Conservation (phyloP, 1,140 invertebrate genomes). For the Tetramorium alpestre region DNA sequence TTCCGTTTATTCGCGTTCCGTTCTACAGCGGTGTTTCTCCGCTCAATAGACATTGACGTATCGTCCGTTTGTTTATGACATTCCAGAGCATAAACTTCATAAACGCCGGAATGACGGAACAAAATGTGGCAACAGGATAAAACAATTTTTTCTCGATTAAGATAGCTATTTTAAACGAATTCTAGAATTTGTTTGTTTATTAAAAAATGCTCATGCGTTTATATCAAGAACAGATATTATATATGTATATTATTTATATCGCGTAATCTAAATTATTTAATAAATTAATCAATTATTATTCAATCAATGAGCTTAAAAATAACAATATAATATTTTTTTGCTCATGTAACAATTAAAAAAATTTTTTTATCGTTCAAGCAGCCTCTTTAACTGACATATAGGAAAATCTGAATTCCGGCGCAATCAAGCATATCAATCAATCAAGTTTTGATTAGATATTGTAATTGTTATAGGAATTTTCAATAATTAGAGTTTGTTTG, state of each 20-base stretch:
- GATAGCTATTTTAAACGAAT: neutral
- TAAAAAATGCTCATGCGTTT: neutral
- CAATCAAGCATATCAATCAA: neutral
- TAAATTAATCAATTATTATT: neutral
- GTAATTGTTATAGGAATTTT: neutral
- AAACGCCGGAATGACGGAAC: slow-evolving; percentile 32
- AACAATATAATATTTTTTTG: neutral
- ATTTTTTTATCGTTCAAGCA: neutral
- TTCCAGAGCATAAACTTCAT: slow-evolving; percentile 31
- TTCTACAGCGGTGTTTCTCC: slow-evolving; percentile 40
- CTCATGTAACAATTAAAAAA: neutral
- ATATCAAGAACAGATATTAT: neutral
- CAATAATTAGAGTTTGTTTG: neutral
- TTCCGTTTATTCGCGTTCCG: slow-evolving; percentile 10
- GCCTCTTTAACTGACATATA: neutral
- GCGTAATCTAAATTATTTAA: neutral
- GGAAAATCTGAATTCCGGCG: neutral
- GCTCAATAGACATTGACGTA: slow-evolving; percentile 24
- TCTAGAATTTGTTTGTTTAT: neutral
- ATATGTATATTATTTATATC: neutral
- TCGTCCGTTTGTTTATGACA: slow-evolving; percentile 49
- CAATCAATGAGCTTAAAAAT: neutral
- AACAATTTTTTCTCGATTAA: slow-evolving; percentile 13
- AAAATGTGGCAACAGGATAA: neutral
- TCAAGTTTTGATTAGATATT: neutral